These are phyloP conservation scores for Siderastrea siderea DNA, from an alignment of 92 coral and sea anemone species.

Conservation along the genomic window DNA sequence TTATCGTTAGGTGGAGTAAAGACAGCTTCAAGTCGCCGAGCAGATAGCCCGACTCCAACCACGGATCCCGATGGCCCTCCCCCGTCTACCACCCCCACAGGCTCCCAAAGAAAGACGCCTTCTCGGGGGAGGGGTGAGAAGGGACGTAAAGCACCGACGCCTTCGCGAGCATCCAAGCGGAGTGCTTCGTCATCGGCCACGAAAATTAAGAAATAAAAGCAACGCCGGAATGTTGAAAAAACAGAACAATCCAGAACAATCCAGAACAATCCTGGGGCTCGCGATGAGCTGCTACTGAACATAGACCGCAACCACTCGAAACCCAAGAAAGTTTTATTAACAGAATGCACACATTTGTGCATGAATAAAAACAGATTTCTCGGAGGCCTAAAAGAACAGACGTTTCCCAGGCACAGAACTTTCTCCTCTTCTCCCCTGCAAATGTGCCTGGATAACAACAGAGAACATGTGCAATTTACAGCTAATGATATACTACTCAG, in stretches of 20 bases:
- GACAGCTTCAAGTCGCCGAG: conserved; percentile 69
- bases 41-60: conserved; percentile 93
- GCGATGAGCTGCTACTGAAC: not conserved
- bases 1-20: conserved; percentile 68
- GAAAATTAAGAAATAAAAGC: conserved; percentile 21
- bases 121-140: conserved; percentile 47
- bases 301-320: not conserved
- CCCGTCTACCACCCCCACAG: conserved; percentile 48
- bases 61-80: conserved; percentile 83
- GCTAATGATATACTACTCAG: too few species aligned
- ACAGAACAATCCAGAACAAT: too few species aligned
- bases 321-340: too few species aligned
- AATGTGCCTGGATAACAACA: too few species aligned
- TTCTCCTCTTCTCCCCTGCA: too few species aligned
- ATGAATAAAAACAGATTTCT: too few species aligned
- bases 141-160: conserved; percentile 18
- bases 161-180: conserved; percentile 30
- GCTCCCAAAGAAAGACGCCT: conserved; percentile 36
- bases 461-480: too few species aligned
- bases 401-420: too few species aligned
- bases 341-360: not conserved
- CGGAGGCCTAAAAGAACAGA: too few species aligned
- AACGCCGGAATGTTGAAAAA: not conserved
- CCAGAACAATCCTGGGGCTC: not conserved
- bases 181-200: conserved; percentile 18